Evolutionary conservation across 1,140 invertebrate species (phyloP), one percentile per base, ranked within the genome.

Genomic region (Bombus confusus): DNA sequence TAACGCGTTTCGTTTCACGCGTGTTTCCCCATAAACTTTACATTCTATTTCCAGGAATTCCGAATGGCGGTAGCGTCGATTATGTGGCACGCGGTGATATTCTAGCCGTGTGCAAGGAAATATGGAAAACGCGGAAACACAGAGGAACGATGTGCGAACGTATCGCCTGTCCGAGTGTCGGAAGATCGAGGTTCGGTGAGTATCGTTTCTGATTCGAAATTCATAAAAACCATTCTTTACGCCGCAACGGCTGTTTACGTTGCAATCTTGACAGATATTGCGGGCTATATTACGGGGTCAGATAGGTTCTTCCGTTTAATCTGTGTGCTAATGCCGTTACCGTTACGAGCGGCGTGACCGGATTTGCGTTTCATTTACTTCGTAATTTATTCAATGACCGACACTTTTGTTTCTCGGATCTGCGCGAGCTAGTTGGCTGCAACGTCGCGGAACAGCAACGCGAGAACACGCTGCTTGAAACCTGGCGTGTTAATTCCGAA

Each of bases 341-440:
- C 25, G 39, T 37, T 62, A 74, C 57, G 28, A 52, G n/a, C 72
- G 9, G 34, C n/a, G 28, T 6, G 13, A 12, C 25, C 31, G 39
- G 39, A 74, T 68, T 68, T 66, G 72, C 72, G 72, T 83, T 69
- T 77, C 62, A 76, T 77, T 76, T 77, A 34, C 73, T 57, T 39
- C 62, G 81, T 57, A 83, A 83, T 77, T 39, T 77, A 83, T 57
- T 76, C 72, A 28, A 77, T 76, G 80, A 66, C 72, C 41, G 80
- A 66, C 80, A 76, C 31, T 83, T 83, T 76, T 76, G 80, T 52
- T 52, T 66, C 59, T 15, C 18, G 41, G 43, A 74, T n/a, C 71
- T 37, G 25, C n/a, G 57, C 22, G n/a, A 43, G n/a, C 71, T 52
- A 5, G 28, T 57, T 83, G 28, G 82, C 12, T n/a, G 31, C 69